Base-by-base conservation (phyloP, 1,140 invertebrate species). In the Sipha flava region DNA sequence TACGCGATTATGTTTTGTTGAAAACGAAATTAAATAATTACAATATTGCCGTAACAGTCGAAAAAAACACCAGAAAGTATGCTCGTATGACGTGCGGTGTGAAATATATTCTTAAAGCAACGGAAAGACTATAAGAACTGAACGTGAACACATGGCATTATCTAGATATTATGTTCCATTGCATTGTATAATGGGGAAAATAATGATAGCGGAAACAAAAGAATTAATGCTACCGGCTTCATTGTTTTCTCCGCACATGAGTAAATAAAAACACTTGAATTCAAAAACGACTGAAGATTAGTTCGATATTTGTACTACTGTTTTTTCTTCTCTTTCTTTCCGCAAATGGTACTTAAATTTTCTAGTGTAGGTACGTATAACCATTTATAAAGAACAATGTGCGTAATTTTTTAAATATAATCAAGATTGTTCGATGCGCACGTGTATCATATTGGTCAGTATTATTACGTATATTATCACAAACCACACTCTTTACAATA, bases 191-290 rank as follows among this genome's bases (percentile, higher is more conserved):
- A 47, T 70, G 43, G 43, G 66, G 47, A 70, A 45, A 70, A 29
- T 47, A 70, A 47, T 47, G 34, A 47, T 18, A 47, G 14, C 16
- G 43, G 26, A 47, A 45, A 70, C 66, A 43, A 29, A 68, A 45
- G 66, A 45, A 23, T 14, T 26, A n/a, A 43, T 12, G 9, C 9
- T 43, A 43, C 9, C 3, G 14, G 10, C 5, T 66, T 26, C 40
- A 68, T 68, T 70, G 66, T 70, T 3, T 70, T 70, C 66, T 70
- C 43, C 29, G 18, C 66, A 70, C 66, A 31, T 4, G 64, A 68
- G 37, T 68, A 68, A 68, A 29, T 70, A 26, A 14, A 31, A 18
- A 31, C 14, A 21, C 16, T 47, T 1, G 16, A 45, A 70, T 70
- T 23, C n/a, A 23, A 47, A n/a, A 45, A n/a, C 14, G 21, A 7